Percentiles rank a stretch among this genome's conserved stretches.
phyloP scores from a whole-genome alignment of 64 coral and sea anemone species.

The Hydrozoanthus tunicans region DNA sequence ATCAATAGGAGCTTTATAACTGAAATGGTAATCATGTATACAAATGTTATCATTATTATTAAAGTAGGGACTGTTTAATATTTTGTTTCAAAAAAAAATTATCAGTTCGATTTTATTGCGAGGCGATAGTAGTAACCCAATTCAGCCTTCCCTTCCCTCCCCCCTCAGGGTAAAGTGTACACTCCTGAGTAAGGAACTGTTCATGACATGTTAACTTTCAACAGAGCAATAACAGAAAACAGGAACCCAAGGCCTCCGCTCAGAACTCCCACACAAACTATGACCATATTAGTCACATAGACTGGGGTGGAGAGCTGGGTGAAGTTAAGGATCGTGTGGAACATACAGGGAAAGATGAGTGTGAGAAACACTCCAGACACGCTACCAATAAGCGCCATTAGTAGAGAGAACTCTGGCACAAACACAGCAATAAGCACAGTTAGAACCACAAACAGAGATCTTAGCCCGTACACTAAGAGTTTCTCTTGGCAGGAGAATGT shows the following conservation, averaged over 20 bases:
- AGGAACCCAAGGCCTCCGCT: slow-evolving; percentile 85
- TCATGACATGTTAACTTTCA: slow-evolving; percentile 73
- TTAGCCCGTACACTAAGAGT: slow-evolving; percentile 62
- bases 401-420: slow-evolving; percentile 86
- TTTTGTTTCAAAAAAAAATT: too few species aligned
- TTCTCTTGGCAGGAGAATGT: slow-evolving; percentile 71
- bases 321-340: slow-evolving; percentile 75
- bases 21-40: too few species aligned
- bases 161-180: too few species aligned
- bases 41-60: too few species aligned
- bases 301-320: slow-evolving; percentile 61
- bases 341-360: slow-evolving; percentile 68
- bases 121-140: too few species aligned
- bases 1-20: too few species aligned
- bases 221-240: slow-evolving; percentile 87
- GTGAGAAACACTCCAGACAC: slow-evolving; percentile 82
- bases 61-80: too few species aligned
- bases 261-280: slow-evolving; percentile 85
- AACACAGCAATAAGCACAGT: slow-evolving; percentile 75
- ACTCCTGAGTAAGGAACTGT: not conserved
- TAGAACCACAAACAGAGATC: slow-evolving; percentile 76
- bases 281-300: slow-evolving; percentile 82
- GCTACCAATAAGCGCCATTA: slow-evolving; percentile 96
- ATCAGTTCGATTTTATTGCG: too few species aligned
- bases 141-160: too few species aligned